Percentiles rank a stretch among this genome's conserved stretches.
Evolutionary conservation across 2,888 invertebrate species (phyloP).

Genomic region (Machimus atricapillus): DNA sequence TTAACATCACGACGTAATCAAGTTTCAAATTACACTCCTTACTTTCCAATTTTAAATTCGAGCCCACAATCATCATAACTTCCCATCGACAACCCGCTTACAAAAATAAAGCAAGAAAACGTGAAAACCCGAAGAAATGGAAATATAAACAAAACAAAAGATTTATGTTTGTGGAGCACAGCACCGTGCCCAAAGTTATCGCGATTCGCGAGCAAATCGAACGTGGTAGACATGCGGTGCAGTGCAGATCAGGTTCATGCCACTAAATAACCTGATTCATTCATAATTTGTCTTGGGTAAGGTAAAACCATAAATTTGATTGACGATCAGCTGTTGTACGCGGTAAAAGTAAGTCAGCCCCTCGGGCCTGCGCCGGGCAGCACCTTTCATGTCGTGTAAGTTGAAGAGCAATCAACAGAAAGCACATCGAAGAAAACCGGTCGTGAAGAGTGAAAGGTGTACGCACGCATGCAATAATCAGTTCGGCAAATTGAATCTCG

Average conservation of each 20-base stretch:
- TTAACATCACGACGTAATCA: neutral
- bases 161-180: slow-evolving; percentile 7
- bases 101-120: neutral
- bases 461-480: neutral
- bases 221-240: neutral
- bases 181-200: neutral
- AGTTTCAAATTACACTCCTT: neutral
- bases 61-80: neutral
- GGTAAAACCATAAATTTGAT: slow-evolving; percentile 19
- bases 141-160: slow-evolving; percentile 27
- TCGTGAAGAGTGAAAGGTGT: slow-evolving; percentile 23
- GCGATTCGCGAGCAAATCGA: neutral
- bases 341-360: slow-evolving; percentile 20
- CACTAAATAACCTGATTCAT: slow-evolving; percentile 14
- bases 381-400: neutral
- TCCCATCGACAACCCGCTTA: neutral
- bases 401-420: neutral
- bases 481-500: neutral
- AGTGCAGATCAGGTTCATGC: neutral
- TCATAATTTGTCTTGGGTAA: slow-evolving; percentile 6
- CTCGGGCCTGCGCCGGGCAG: neutral
- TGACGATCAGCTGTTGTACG: slow-evolving; percentile 23
- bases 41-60: neutral
- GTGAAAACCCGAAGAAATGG: neutral
- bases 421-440: neutral